Conservation (phyloP, 2,888 invertebrate genomes). For the Busseola fusca region DNA sequence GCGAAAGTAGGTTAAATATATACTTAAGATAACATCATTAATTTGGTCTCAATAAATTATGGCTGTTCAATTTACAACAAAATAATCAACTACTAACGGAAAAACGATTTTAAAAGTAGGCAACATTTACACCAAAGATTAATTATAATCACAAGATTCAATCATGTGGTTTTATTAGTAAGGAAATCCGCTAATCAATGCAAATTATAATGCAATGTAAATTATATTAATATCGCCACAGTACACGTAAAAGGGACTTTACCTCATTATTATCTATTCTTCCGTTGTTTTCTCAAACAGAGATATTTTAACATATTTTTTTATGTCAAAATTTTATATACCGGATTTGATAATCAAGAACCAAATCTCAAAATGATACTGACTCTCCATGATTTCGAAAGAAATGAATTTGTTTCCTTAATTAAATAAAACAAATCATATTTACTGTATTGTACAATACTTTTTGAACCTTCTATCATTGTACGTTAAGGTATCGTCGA, state of each 20-base stretch:
- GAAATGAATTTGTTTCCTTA: neutral
- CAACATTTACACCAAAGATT: neutral
- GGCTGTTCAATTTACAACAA: neutral
- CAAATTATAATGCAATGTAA: conserved; percentile 2
- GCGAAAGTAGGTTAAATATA: conserved; percentile 31
- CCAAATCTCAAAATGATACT: neutral
- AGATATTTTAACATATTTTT: neutral
- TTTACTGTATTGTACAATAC: neutral
- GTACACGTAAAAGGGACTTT: neutral
- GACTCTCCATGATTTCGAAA: neutral
- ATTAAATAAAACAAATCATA: neutral
- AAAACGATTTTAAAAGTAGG: neutral
- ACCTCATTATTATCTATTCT: neutral
- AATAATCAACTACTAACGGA: conserved; percentile 8
- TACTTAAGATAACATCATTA: conserved; percentile 2
- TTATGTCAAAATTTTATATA: neutral
- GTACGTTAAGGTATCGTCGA: conserved; percentile 4
- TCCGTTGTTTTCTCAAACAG: neutral
- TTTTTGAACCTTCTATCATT: neutral
- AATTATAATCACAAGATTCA: neutral
- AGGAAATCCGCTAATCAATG: conserved; percentile 17
- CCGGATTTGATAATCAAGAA: neutral
- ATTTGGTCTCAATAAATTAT: conserved; percentile 8
- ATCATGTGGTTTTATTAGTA: neutral
- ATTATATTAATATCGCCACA: neutral